Percentiles rank a stretch among this genome's conserved stretches.
These are phyloP conservation scores for Echeneis naucrates DNA, from an alignment of 2,797 vertebrate genomes.

Conservation along the genomic window DNA sequence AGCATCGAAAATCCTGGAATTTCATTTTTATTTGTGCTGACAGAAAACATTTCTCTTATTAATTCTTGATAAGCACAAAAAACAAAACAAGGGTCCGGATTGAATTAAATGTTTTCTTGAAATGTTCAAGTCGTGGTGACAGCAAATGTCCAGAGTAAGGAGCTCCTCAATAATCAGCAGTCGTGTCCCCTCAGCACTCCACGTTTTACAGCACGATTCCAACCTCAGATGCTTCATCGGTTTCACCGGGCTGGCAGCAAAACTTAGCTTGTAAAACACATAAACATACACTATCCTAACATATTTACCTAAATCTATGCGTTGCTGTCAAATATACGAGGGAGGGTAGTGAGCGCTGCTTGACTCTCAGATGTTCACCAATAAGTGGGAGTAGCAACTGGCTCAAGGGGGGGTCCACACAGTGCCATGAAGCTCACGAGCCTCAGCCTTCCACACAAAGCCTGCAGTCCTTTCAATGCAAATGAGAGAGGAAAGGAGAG, in stretches of 20 bases:
- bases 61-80: too few relatives aligned
- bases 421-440: constrained; percentile 67
- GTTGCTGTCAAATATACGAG: constrained; percentile 37
- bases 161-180: not conserved
- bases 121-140: not conserved
- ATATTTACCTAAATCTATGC: constrained; percentile 35
- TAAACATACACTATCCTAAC: constrained; percentile 10
- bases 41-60: not conserved
- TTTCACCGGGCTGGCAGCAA: not conserved
- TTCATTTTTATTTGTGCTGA: not conserved
- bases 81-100: too few relatives aligned
- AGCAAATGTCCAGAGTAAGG: not conserved
- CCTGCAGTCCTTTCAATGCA: constrained; percentile 79
- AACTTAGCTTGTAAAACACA: constrained; percentile 21
- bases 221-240: not conserved
- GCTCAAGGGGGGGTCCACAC: constrained; percentile 70
- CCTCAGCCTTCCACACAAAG: constrained; percentile 67
- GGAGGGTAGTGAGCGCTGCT: constrained; percentile 45
- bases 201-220: not conserved
- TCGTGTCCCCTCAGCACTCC: not conserved
- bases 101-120: not conserved
- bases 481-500: constrained; percentile 71
- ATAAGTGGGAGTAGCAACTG: constrained; percentile 75
- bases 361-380: constrained; percentile 65
- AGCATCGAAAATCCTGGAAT: not conserved